Conservation (phyloP, 2,888 invertebrate species). For the Xanthostigma xanthostigma region DNA sequence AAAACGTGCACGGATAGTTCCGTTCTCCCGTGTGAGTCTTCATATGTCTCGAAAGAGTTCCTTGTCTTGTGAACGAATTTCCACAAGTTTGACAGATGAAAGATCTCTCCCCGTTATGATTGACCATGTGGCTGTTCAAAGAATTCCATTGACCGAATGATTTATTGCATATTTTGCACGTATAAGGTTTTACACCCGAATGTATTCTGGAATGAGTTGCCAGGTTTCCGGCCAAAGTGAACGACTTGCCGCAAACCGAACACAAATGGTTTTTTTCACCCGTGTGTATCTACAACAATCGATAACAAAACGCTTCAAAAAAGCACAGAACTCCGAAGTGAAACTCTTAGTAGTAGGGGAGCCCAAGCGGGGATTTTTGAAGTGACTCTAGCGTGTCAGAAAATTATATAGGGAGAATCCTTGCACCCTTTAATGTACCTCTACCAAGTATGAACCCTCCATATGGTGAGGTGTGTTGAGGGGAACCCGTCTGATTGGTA, state of each 20-base stretch:
- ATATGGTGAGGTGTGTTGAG: too few species aligned
- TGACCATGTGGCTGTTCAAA: conserved; percentile 15
- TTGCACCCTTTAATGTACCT: too few species aligned
- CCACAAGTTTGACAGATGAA: conserved; percentile 16
- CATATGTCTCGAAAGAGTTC: conserved; percentile 15
- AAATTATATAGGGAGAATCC: too few species aligned
- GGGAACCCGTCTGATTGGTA: too few species aligned
- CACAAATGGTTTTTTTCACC: conserved; percentile 17
- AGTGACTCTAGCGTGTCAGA: too few species aligned
- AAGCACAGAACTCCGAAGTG: too few species aligned
- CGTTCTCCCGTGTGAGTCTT: conserved; percentile 12
- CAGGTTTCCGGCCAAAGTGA: conserved; percentile 8
- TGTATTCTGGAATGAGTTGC: too few species aligned
- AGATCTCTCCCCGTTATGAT: conserved; percentile 13
- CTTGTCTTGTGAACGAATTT: conserved; percentile 14
- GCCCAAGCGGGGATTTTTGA: too few species aligned
- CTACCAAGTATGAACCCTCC: too few species aligned
- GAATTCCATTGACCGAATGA: conserved; percentile 16
- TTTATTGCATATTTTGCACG: background rate
- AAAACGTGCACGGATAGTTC: conserved; percentile 15
- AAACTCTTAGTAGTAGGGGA: too few species aligned
- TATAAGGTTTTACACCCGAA: too few species aligned
- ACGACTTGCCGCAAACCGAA: conserved; percentile 17
- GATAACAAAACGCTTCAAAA: too few species aligned
- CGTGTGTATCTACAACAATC: conserved; percentile 8